Percentiles rank a stretch among this genome's conserved stretches.
phyloP scores from a whole-genome alignment of 2,113 vertebrate species.

The Chinchilla lanigera region DNA sequence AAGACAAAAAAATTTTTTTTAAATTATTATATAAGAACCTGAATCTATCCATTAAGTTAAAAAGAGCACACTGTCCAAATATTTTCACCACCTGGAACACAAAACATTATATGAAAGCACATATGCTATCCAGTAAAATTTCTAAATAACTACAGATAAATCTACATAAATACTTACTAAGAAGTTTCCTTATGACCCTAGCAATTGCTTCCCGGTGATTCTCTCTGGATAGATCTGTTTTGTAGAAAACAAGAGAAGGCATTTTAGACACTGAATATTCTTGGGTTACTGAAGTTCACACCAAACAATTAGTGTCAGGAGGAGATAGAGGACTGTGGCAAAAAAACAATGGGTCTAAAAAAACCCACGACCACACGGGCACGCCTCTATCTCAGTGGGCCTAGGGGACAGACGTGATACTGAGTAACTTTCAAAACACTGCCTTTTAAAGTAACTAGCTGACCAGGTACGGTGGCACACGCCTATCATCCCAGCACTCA shows the following conservation, averaged over 20 bases:
- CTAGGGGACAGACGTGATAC: background rate
- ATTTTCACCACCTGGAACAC: constrained; percentile 27
- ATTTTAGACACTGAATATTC: constrained; percentile 39
- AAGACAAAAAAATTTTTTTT: background rate
- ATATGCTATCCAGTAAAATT: background rate
- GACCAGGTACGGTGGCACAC: background rate
- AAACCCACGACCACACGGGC: background rate
- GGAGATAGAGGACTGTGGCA: background rate
- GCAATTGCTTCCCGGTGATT: constrained; percentile 95
- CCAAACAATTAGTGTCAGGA: background rate
- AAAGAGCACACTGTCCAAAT: background rate
- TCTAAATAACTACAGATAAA: constrained; percentile 6
- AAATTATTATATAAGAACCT: constrained; percentile 23
- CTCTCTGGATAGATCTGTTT: constrained; percentile 92
- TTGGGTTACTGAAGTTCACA: background rate
- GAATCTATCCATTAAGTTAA: background rate
- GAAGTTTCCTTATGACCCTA: constrained; percentile 92
- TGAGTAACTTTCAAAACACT: constrained; percentile 3
- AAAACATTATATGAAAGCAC: constrained; percentile 50
- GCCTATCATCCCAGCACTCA: background rate
- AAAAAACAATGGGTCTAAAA: background rate
- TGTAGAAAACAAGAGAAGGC: constrained; percentile 39
- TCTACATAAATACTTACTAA: constrained; percentile 90
- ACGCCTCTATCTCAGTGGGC: background rate
- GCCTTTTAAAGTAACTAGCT: background rate